Conservation (phyloP, 2,113 vertebrate species). For the Proterorhinus semilunaris region DNA sequence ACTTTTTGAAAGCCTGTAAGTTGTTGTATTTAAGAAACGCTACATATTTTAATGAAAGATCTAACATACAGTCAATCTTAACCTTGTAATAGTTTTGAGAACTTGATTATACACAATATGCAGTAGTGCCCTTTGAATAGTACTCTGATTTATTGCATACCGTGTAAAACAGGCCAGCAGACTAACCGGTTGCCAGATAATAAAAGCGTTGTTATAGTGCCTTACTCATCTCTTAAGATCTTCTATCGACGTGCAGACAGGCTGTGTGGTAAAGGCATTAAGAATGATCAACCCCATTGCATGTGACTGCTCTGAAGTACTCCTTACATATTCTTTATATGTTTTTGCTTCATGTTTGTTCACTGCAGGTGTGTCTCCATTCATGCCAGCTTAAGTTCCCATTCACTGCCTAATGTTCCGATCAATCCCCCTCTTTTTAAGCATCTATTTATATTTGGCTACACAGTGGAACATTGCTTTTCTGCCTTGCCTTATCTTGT, state of each 20-base stretch:
- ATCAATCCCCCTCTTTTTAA: conserved; percentile 13
- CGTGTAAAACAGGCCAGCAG: conserved; percentile 23
- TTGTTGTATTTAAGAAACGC: too few species aligned
- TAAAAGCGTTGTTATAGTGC: conserved; percentile 43
- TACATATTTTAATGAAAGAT: too few species aligned
- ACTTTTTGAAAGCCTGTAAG: too few species aligned
- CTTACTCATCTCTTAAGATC: conserved; percentile 26
- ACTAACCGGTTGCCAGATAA: conserved; percentile 41
- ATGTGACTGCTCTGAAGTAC: not conserved
- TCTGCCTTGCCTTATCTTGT: conserved; percentile 37
- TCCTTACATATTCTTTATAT: not conserved
- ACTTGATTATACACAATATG: not conserved
- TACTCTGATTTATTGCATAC: conserved; percentile 33
- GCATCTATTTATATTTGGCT: conserved; percentile 13
- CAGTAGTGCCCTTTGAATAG: conserved; percentile 10
- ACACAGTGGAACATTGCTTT: conserved; percentile 7
- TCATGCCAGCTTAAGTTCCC: not conserved
- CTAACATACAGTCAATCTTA: not conserved
- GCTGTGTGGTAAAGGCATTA: not conserved
- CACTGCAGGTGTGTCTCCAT: not conserved
- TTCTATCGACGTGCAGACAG: conserved; percentile 12
- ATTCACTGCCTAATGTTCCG: not conserved
- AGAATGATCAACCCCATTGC: not conserved
- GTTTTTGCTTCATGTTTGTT: not conserved
- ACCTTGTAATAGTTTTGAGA: not conserved